phyloP scores from a whole-genome alignment of 2,113 vertebrate genomes.

The Hippocampus zosterae region DNA sequence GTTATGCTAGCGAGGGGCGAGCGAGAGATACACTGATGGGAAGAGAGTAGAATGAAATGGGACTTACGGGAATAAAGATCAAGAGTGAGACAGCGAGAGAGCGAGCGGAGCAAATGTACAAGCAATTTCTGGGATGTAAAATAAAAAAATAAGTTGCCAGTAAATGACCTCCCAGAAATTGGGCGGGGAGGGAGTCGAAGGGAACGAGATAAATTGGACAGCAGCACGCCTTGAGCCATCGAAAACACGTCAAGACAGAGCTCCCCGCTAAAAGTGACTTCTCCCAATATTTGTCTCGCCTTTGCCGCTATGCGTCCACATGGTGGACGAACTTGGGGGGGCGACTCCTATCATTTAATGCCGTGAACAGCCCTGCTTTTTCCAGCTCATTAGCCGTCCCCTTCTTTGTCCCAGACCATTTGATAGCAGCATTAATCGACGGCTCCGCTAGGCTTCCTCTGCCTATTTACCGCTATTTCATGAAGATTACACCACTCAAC shows the following conservation, averaged over 20 bases:
- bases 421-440: conserved; percentile 72
- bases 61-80: conserved; percentile 23
- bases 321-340: conserved; percentile 45
- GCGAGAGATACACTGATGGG: conserved; percentile 13
- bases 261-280: conserved; percentile 46
- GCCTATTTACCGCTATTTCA: conserved; percentile 71
- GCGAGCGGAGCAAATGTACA: conserved; percentile 23
- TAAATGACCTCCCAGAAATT: conserved; percentile 52
- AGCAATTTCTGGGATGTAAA: conserved; percentile 36
- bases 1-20: conserved; percentile 3
- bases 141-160: conserved; percentile 21
- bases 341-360: conserved; percentile 59
- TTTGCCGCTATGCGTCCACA: conserved; percentile 61
- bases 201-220: conserved; percentile 29
- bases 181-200: conserved; percentile 16
- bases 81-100: conserved; percentile 10
- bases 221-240: conserved; percentile 39
- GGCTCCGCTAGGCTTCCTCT: conserved; percentile 63
- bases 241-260: conserved; percentile 19
- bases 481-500: conserved; percentile 71
- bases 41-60: conserved; percentile 18
- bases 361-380: conserved; percentile 69
- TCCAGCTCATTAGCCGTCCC: conserved; percentile 73
- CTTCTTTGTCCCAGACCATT: conserved; percentile 73
- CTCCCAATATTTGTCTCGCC: conserved; percentile 61